Evolutionary conservation across 2,797 vertebrate species (phyloP), one percentile per base, ranked within the genome.

Genomic region (Paedocypris micromegethes): DNA sequence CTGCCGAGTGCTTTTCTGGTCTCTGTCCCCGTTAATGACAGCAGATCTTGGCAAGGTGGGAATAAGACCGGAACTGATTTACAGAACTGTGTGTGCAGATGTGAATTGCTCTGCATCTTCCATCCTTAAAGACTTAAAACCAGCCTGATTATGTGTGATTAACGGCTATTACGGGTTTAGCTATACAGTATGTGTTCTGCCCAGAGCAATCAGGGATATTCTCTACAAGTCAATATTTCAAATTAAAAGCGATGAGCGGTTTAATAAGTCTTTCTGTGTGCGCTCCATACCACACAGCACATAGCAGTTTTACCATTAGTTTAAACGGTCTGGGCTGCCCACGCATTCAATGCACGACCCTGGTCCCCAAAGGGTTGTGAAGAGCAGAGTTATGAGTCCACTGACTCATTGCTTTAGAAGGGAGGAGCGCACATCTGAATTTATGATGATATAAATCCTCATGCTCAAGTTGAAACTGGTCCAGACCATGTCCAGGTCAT

Each of bases 391-490:
- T 52, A 68, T 53, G 37, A 60, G 58, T 47, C 2, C 38, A 46
- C 56, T 68, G 57, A 60, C 50, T 68, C 41, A 67, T 52, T 42
- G 2, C 23, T 50, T 52, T 6, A 46, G 65, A 42, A 56, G 64
- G 38, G 40, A 49, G 40, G 54, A 6, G 3, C 50, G 37, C 9
- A 4, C 53, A 67, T n/a, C 48, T 58, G 45, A 67, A 67, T 67
- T 40, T 38, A 58, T 58, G 23, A 57, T 4, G 8, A 37, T 43
- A 42, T 58, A 58, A 52, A 52, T 52, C 23, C 3, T 52, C 5
- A 64, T 5, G 5, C 38, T 4, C 3, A 2, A 51, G 23, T 39
- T 0, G 7, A 63, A 63, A 43, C 9, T 3, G 41, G 3, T 8
- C 40, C 42, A 63, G 59, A 41, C 47, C 54, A n/a, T 49, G 39